Base-by-base conservation (phyloP, 2,797 vertebrate genomes). In the Selene dorsalis region DNA sequence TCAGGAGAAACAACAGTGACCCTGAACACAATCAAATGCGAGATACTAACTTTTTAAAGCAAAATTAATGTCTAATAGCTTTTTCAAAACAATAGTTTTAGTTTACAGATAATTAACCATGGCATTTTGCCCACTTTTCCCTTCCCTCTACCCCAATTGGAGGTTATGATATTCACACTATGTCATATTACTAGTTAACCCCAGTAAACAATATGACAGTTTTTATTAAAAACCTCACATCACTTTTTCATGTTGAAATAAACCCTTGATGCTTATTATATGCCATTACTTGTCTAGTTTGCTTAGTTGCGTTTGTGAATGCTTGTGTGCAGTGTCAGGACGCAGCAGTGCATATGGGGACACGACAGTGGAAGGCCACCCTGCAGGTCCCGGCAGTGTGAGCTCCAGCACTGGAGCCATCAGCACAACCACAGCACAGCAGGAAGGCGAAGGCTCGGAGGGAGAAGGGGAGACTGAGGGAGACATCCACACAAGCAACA, bases 371-470 rank as follows among this genome's bases (percentile, higher is more conserved):
- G 98, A 99, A 88, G 98, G 98, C 2, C 97, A 98, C 73, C 96
- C 97, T 0, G 94, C 97, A 0, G 98, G 98, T 26, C 98, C 98
- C 0, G 97, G 98, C 82, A 99, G 98, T 0, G 92, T 99, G 87
- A 99, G 98, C 90, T 99, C 98, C 72, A 99, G 98, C 93, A 99
- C 97, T 0, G 98, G 98, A 0, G 98, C 98, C 57, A 99, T 99
- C 93, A 99, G 97, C 90, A 99, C 97, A 72, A 95, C 97, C 76
- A 96, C 97, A 0, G 98, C 98, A 45, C 98, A 99, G 90, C 98
- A 98, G 86, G 98, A 99, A 82, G 96, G 98, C n/a, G 98, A 99
- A 9, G 97, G 97, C 11, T 99, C 98, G 0, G 98, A 99, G 88
- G 96, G 96, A 55, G 98, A 99, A 92, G 97, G 94, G 0, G 98